Conservation (phyloP, 2,797 vertebrate species). For the Protosalanx chinensis region DNA sequence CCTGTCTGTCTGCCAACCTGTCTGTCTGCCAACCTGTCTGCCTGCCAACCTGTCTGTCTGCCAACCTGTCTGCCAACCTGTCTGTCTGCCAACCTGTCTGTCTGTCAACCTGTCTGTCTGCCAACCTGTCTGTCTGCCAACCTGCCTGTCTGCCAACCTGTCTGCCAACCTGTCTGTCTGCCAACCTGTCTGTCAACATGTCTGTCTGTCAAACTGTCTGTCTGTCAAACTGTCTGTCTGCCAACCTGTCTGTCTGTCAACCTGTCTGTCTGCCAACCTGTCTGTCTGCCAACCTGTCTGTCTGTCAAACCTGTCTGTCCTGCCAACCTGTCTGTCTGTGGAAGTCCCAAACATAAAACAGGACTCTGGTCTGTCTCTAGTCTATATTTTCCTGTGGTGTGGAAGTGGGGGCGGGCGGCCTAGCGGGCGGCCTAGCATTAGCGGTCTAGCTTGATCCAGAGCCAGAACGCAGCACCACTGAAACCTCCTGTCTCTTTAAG, state of each 20-base stretch:
- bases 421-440: too few species aligned
- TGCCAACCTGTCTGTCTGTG: constrained; percentile 13
- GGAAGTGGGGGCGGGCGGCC: background rate
- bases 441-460: background rate
- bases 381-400: background rate
- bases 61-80: too few species aligned
- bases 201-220: background rate
- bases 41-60: too few species aligned
- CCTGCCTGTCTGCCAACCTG: background rate
- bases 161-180: background rate
- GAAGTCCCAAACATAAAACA: constrained; percentile 18
- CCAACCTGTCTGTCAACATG: background rate
- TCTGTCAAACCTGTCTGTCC: background rate
- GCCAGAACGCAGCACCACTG: too few species aligned
- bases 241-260: background rate
- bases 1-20: too few species aligned
- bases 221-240: background rate
- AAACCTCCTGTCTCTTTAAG: constrained; percentile 11
- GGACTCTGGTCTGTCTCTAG: background rate
- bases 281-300: constrained; percentile 27
- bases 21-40: too few species aligned
- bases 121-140: background rate
- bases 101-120: background rate
- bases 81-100: background rate
- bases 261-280: constrained; percentile 25